phyloP scores from a whole-genome alignment of 2,113 vertebrate species.

The Microcebus griseorufus region DNA sequence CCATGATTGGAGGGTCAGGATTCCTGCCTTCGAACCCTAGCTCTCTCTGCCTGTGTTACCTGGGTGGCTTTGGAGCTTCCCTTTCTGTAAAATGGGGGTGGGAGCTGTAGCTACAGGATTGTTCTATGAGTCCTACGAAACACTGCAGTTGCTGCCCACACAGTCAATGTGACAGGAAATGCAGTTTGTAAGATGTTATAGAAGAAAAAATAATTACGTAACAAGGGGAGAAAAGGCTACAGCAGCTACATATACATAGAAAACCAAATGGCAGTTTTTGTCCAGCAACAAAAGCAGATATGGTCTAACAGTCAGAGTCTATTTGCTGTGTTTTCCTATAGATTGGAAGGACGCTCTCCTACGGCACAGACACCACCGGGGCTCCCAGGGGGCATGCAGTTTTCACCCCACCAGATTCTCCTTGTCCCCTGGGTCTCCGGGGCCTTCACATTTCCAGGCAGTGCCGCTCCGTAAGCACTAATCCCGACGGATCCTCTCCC shows the following conservation, averaged over 20 bases:
- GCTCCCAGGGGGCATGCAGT: too few relatives aligned
- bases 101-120: not conserved
- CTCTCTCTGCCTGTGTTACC: not conserved
- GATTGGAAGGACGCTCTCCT: not conserved
- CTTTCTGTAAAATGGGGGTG: not conserved
- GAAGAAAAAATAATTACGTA: not conserved
- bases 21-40: not conserved
- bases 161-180: not conserved
- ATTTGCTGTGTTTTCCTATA: not conserved
- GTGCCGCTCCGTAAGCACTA: not conserved
- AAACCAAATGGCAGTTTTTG: not conserved
- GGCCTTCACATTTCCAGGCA: not conserved
- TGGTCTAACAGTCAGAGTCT: not conserved
- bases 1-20: not conserved
- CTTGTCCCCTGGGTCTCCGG: not conserved
- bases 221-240: fast-evolving
- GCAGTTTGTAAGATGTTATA: not conserved
- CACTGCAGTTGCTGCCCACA: not conserved
- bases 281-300: not conserved
- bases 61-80: not conserved
- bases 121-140: not conserved
- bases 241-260: not conserved
- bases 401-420: not conserved
- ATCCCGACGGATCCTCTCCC: not conserved
- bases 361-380: not conserved